These are phyloP conservation scores for Solea solea DNA, from an alignment of 2,113 vertebrate genomes.

Conservation along the genomic window DNA sequence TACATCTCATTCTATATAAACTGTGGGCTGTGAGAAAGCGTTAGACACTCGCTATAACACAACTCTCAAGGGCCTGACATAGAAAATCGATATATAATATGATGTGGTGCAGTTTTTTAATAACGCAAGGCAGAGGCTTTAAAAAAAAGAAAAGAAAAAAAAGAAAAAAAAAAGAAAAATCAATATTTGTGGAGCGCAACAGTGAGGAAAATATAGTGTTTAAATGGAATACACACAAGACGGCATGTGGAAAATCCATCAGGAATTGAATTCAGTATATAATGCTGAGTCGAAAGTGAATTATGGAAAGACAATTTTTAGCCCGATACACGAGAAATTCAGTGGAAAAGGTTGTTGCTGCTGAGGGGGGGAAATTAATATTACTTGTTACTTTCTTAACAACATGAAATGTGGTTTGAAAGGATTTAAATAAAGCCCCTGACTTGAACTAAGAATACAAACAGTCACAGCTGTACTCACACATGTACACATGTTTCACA, in stretches of 20 bases:
- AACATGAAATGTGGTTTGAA: background rate
- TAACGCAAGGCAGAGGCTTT: slow-evolving; percentile 43
- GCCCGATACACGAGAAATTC: background rate
- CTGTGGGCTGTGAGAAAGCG: slow-evolving; percentile 19
- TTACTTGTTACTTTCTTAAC: background rate
- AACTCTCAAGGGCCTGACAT: slow-evolving; percentile 26
- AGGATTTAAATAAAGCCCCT: background rate
- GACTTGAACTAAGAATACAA: background rate
- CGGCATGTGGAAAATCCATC: slow-evolving; percentile 3
- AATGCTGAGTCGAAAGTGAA: slow-evolving; percentile 8
- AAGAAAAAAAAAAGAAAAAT: slow-evolving; percentile 57
- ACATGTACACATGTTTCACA: too few species aligned
- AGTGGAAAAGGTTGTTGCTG: background rate
- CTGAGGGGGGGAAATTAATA: background rate
- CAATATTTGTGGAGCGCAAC: slow-evolving; percentile 54
- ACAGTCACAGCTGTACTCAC: too few species aligned
- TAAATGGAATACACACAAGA: slow-evolving; percentile 7
- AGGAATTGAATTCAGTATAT: slow-evolving; percentile 3
- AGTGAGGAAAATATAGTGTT: slow-evolving; percentile 41
- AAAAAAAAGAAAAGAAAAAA: slow-evolving; percentile 21
- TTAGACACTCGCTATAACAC: slow-evolving; percentile 23
- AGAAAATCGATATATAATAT: slow-evolving; percentile 72
- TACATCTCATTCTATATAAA: slow-evolving; percentile 9
- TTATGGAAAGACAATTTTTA: background rate
- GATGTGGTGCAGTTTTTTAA: slow-evolving; percentile 59